These are phyloP conservation scores for Andricus quercusramuli DNA, from an alignment of 2,888 invertebrate species.

Conservation along the genomic window DNA sequence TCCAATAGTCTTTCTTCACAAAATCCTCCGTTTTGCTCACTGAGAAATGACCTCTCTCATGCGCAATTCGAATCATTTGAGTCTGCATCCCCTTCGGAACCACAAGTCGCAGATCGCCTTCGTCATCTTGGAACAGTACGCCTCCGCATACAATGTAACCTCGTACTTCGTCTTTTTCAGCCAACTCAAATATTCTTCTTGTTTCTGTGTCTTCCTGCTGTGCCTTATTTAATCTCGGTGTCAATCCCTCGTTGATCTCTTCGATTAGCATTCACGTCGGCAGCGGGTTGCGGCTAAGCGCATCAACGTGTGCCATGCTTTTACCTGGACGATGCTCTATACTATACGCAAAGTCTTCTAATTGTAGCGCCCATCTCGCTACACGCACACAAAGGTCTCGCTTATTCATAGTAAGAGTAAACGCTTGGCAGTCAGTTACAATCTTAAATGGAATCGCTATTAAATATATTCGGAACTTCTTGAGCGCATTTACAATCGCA, in stretches of 20 bases:
- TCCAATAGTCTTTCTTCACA: constrained; percentile 47
- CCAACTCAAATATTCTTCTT: not conserved
- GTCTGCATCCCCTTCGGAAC: constrained; percentile 48
- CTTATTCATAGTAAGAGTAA: constrained; percentile 32
- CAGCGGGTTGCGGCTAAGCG: constrained; percentile 40
- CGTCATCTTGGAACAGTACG: not conserved
- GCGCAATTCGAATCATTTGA: constrained; percentile 53
- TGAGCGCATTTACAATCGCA: constrained; percentile 46
- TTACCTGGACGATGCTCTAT: constrained; percentile 47
- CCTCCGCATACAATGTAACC: not conserved
- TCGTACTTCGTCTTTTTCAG: not conserved
- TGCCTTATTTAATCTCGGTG: not conserved
- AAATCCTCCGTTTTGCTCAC: constrained; percentile 44
- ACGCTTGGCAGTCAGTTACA: constrained; percentile 48
- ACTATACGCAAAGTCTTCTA: constrained; percentile 6
- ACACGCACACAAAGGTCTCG: constrained; percentile 40
- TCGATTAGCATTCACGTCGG: not conserved
- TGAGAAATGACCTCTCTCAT: too few relatives aligned
- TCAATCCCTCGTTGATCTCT: constrained; percentile 8
- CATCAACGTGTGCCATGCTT: constrained; percentile 49
- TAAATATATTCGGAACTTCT: constrained; percentile 60
- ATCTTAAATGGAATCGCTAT: too few relatives aligned
- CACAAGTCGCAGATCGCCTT: constrained; percentile 10
- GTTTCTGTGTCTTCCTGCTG: constrained; percentile 12
- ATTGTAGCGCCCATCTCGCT: constrained; percentile 41